phyloP scores from a whole-genome alignment of 2,113 vertebrate genomes.

The Triplophysa siluroides region DNA sequence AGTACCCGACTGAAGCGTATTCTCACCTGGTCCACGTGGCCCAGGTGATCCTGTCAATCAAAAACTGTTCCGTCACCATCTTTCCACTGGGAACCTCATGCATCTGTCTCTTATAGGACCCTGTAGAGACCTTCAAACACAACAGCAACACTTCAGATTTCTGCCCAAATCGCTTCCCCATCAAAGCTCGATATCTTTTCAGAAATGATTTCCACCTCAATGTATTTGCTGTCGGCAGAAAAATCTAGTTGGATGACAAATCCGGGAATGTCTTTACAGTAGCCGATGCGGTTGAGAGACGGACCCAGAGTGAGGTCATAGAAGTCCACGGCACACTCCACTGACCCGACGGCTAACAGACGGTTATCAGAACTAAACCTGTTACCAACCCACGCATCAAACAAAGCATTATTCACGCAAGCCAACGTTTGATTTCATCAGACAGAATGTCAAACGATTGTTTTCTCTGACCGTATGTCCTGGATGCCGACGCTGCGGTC shows the following conservation, averaged over 20 bases:
- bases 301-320: constrained; percentile 95
- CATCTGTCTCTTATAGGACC: constrained; percentile 89
- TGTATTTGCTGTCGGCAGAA: constrained; percentile 90
- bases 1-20: not conserved
- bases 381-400: constrained; percentile 32
- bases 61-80: constrained; percentile 76
- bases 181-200: not conserved
- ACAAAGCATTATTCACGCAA: too few relatives aligned
- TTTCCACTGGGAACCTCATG: constrained; percentile 93
- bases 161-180: too few relatives aligned
- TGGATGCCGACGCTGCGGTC: constrained; percentile 93
- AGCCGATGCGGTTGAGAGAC: constrained; percentile 88
- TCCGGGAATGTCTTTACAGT: constrained; percentile 94
- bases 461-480: constrained; percentile 83
- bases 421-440: not conserved
- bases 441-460: not conserved
- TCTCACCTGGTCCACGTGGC: constrained; percentile 95
- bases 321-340: constrained; percentile 92
- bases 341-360: constrained; percentile 89
- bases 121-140: constrained; percentile 84
- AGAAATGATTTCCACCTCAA: constrained; percentile 77
- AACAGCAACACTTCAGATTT: too few relatives aligned
- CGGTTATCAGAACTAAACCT: constrained; percentile 94
- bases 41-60: constrained; percentile 93
- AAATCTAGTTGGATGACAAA: constrained; percentile 95